Conservation (phyloP, 2,888 invertebrate species). For the Drosophila pseudotalamancana region DNA sequence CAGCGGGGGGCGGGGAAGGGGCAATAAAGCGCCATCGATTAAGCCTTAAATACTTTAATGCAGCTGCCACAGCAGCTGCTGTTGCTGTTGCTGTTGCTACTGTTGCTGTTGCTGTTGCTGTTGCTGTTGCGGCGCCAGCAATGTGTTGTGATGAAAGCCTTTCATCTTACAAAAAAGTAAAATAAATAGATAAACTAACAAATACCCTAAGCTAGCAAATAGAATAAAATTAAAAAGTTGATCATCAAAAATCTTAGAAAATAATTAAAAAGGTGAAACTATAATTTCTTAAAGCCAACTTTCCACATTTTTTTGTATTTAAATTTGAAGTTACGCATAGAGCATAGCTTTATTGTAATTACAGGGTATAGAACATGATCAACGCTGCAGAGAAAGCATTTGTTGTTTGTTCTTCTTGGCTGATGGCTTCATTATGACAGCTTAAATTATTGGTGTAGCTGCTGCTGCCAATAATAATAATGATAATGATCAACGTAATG, state of each 20-base stretch:
- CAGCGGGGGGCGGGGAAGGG: slow-evolving; percentile 2
- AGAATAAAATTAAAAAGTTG: too few species aligned
- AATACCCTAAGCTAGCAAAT: slow-evolving; percentile 5
- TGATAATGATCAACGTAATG: slow-evolving; percentile 39
- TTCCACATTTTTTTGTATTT: not conserved
- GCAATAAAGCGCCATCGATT: slow-evolving; percentile 70
- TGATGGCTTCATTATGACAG: slow-evolving; percentile 66
- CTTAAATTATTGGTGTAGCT: slow-evolving; percentile 56
- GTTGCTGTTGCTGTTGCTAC: slow-evolving; percentile 1
- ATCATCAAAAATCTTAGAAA: too few species aligned
- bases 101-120: slow-evolving; percentile 5
- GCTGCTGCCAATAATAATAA: slow-evolving; percentile 21
- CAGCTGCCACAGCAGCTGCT: slow-evolving; percentile 20
- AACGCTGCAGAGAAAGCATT: slow-evolving; percentile 22
- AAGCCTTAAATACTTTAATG: slow-evolving; percentile 64
- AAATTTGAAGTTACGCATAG: too few species aligned
- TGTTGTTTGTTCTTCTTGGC: slow-evolving; percentile 8
- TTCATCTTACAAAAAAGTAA: slow-evolving; percentile 19
- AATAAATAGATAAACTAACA: not conserved
- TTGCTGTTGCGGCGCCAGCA: slow-evolving; percentile 17
- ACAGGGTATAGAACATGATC: too few species aligned
- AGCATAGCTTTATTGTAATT: not conserved
- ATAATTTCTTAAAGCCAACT: not conserved
- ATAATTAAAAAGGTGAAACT: too few species aligned
- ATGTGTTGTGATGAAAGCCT: slow-evolving; percentile 41